Base-by-base conservation (phyloP, 2,113 vertebrate genomes). In the Corydoras sp. region DNA sequence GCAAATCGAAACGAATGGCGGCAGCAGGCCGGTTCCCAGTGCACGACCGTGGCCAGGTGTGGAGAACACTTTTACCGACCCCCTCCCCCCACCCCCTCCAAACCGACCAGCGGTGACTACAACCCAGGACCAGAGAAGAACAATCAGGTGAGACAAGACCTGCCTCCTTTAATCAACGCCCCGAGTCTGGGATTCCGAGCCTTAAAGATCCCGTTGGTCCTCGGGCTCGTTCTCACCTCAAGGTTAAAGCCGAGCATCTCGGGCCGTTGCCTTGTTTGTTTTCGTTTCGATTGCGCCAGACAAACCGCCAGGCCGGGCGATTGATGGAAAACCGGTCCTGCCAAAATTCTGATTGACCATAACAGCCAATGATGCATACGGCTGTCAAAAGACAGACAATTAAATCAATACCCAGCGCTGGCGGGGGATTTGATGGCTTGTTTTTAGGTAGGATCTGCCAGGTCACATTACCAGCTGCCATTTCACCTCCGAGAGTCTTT, bases 351-450 rank as follows among this genome's bases (percentile, higher is more conserved):
- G 92, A 94, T 93, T 94, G 93, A 95, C 92, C 94, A 94, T 96
- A 92, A 93, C 92, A 91, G 91, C 88, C 91, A 91, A 94, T 95
- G 95, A 98, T 95, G 93, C 90, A 96, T 94, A 93, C 90, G 92
- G 92, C 91, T 92, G 92, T 97, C 94, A 97, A 93, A 91, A 94
- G 90, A 91, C 89, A 93, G 93, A 96, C 93, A 96, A 95, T 95
- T 92, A 92, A 94, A 96, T 98, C 94, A 94, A 96, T 95, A 96
- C 92, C 92, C 91, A 91, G 91, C 89, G 88, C 70, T 90, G 92
- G 58, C 72, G 14, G 58, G 90, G 90, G 90, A 92, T 94, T 93
- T 90, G 90, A 92, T 93, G 92, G 92, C 91, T 93, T 94, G 93
- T 95, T 94, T 93, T 92, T 93, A 93, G 92, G 91, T 91, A 91